These are phyloP conservation scores for Strigops habroptila DNA, from an alignment of 2,113 vertebrate species.

Conservation along the genomic window DNA sequence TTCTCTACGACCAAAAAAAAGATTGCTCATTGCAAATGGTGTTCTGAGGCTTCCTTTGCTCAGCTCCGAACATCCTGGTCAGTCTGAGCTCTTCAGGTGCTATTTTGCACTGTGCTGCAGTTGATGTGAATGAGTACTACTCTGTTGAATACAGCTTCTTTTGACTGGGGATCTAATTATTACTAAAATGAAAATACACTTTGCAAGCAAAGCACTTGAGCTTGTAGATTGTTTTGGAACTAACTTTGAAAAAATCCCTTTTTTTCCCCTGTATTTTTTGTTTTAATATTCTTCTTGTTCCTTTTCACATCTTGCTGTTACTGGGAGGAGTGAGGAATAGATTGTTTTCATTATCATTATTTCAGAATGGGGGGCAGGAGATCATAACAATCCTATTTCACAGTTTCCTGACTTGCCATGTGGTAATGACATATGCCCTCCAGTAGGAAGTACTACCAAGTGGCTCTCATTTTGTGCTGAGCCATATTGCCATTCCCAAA, in stretches of 20 bases:
- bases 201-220: not conserved
- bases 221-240: not conserved
- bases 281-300: not conserved
- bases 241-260: not conserved
- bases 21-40: not conserved
- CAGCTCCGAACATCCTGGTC: not conserved
- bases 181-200: not conserved
- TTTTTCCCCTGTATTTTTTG: not conserved
- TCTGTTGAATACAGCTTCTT: not conserved
- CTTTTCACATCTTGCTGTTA: not conserved
- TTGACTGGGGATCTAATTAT: not conserved
- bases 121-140: not conserved
- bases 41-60: not conserved
- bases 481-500: not conserved
- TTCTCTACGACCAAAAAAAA: too few relatives aligned
- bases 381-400: not conserved
- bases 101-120: not conserved
- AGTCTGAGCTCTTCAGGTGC: not conserved
- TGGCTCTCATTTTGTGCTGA: not conserved
- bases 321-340: not conserved
- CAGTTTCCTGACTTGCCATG: not conserved
- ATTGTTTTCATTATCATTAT: not conserved
- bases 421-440: not conserved
- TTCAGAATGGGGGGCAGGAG: not conserved
- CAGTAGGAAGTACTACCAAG: not conserved